Evolutionary conservation across 2,797 vertebrate species (phyloP), one percentile per base, ranked within the genome.

Genomic region (Sebastes vulpes): DNA sequence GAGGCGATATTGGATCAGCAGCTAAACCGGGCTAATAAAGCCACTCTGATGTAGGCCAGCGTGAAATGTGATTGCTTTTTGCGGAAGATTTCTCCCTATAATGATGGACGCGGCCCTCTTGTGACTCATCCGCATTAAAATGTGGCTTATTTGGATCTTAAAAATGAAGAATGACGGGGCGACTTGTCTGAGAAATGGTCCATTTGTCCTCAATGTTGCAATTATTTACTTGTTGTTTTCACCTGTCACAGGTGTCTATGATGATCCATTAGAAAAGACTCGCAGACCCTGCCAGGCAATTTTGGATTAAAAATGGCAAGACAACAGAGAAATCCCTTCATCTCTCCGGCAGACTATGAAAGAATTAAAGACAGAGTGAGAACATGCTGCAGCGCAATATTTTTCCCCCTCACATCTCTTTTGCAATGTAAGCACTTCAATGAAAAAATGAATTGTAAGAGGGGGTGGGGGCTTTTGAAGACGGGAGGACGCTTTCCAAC

Each of bases 341-440:
- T 84, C 73, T 84, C 53, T 79, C 23, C 54, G 42, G 48, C 46
- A 58, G 50, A 79, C 52, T 25, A 6, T 46, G 56, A 67, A 60
- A 42, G 20, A 68, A 72, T 74, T 69, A 29, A 60, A 75, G 81
- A 54, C 38, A 54, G 70, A 78, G 66, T 56, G 32, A 68, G 69
- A 85, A 65, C 78, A 81, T 20, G 78, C 81, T 87, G 70, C 46
- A 65, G 81, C 78, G 84, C 64, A 78, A 42, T 61, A 70, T 79
- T 42, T 42, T 42, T 77, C 57, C n/a, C 23, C 60, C 5, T 72
- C 52, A 54, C 69, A 32, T 69, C 72, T 80, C 67, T 73, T 78
- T 66, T 83, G 87, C 85, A 84, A 90, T 67, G 63, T 88, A 89
- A 89, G 84, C 81, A 74, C 80, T 87, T 88, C 64, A 77, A 72